Evolutionary conservation across 2,797 vertebrate genomes (phyloP).

Genomic region (Smutsia temminckii): DNA sequence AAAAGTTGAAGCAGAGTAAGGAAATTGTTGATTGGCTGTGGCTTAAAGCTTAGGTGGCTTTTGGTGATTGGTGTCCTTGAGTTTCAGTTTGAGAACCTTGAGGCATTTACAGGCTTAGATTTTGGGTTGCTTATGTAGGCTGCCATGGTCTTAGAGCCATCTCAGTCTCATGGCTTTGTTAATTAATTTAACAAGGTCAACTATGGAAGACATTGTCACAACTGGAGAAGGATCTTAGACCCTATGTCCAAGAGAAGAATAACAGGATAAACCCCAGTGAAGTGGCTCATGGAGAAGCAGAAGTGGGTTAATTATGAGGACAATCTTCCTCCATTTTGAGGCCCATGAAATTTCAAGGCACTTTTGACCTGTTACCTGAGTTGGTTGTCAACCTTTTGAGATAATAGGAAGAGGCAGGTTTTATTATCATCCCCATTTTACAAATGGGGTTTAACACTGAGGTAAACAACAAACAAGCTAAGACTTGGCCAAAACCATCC

Average conservation of each 20-base stretch:
- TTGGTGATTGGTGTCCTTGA: not conserved
- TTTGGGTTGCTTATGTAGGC: not conserved
- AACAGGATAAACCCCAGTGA: not conserved
- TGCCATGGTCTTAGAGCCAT: not conserved
- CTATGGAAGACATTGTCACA: not conserved
- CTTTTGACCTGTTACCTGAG: not conserved
- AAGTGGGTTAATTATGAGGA: not conserved
- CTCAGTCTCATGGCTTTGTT: not conserved
- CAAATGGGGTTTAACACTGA: not conserved
- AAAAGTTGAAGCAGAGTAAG: not conserved
- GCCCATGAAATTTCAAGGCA: not conserved
- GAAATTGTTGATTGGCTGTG: not conserved
- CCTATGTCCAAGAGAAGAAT: not conserved
- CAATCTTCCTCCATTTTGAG: not conserved
- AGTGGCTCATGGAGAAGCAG: not conserved
- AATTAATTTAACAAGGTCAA: not conserved
- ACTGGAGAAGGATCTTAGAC: not conserved
- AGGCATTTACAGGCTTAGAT: not conserved
- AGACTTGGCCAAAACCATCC: not conserved
- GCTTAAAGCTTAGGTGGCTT: not conserved
- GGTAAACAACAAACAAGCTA: not conserved
- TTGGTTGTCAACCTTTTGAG: not conserved
- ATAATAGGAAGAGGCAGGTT: not conserved
- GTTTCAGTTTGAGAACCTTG: not conserved
- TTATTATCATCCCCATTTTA: not conserved